Evolutionary conservation across 2,888 invertebrate genomes (phyloP).

Genomic region (Orthosia gracilis): DNA sequence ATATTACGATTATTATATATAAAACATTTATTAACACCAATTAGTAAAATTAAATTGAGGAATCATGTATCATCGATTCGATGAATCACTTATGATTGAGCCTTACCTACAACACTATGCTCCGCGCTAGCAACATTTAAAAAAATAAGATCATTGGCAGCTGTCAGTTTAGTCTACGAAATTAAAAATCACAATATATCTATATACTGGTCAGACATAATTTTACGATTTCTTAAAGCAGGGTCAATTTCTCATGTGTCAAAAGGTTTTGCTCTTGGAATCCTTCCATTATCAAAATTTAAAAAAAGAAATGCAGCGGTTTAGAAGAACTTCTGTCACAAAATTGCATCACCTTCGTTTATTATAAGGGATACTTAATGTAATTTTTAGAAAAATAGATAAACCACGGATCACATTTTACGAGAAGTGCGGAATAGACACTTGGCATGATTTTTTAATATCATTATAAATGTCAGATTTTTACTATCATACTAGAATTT

Average conservation of each 20-base stretch:
- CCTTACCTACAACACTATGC: no score
- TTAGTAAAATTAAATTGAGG: no score
- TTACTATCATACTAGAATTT: conserved; percentile 12
- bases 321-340: not conserved
- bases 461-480: conserved; percentile 40
- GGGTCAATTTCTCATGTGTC: not conserved
- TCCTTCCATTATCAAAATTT: no score
- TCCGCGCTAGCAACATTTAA: no score
- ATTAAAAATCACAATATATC: no score
- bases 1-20: no score
- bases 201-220: no score
- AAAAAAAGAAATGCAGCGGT: not conserved
- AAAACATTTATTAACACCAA: no score
- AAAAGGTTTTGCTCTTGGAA: not conserved
- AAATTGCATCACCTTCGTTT: not conserved
- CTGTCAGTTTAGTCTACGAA: no score
- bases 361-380: not conserved
- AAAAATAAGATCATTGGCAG: no score
- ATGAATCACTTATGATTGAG: no score
- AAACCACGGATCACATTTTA: conserved; percentile 1
- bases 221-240: not conserved
- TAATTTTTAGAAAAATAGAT: not conserved
- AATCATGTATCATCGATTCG: no score
- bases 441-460: conserved; percentile 20
- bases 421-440: not conserved